phyloP scores from a whole-genome alignment of 2,113 vertebrate genomes.

The Upupa epops region DNA sequence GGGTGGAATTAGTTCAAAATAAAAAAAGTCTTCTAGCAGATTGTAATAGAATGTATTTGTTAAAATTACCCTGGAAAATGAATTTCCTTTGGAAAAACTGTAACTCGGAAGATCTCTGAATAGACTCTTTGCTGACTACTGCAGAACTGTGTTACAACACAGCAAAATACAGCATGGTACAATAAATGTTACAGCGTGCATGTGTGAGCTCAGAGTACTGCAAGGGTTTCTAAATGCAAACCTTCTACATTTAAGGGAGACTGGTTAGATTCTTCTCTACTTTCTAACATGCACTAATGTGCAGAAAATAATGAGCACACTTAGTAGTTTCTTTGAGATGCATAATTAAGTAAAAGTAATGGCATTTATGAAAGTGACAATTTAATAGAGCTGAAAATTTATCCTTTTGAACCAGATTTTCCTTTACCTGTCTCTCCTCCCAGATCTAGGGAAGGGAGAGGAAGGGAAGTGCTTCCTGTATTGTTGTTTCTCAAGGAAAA shows the following conservation, averaged over 20 bases:
- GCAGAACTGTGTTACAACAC: background rate
- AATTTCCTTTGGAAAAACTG: slow-evolving; percentile 52
- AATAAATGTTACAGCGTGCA: background rate
- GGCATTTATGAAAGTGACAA: background rate
- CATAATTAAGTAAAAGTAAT: background rate
- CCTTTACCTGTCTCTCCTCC: background rate
- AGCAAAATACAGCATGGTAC: slow-evolving; percentile 4
- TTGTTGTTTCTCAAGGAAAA: background rate
- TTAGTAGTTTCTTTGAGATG: background rate
- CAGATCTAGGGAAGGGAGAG: background rate
- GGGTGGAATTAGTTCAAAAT: slow-evolving; percentile 9
- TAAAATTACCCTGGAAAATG: background rate
- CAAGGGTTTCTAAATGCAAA: background rate
- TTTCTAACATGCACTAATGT: background rate
- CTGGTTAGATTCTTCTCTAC: background rate
- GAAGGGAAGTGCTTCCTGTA: background rate
- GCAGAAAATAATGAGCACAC: background rate
- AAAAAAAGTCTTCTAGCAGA: background rate
- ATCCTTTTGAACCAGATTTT: background rate
- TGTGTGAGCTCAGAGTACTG: background rate
- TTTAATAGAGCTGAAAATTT: background rate
- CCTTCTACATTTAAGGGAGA: slow-evolving; percentile 4
- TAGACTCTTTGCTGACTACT: slow-evolving; percentile 21
- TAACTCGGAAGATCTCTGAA: slow-evolving; percentile 1
- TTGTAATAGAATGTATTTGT: slow-evolving; percentile 19